Evolutionary conservation across 2,888 invertebrate genomes (phyloP).

Genomic region (Temnothorax unifasciatus): DNA sequence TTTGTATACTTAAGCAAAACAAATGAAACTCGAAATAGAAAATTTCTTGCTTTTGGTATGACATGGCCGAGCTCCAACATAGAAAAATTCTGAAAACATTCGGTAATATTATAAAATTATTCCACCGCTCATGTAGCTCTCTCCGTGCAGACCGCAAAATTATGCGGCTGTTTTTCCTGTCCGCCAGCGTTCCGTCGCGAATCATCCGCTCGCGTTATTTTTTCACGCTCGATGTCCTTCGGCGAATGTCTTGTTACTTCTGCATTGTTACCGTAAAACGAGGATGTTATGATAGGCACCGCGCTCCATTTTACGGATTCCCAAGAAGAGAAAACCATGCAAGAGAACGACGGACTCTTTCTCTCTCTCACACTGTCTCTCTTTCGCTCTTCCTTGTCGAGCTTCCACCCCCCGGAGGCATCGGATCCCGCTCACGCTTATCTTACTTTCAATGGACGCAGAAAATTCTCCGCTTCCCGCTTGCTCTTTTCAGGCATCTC

Average conservation of each 20-base stretch:
- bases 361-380: background rate
- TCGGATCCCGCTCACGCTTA: slow-evolving; percentile 73
- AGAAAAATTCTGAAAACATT: slow-evolving; percentile 36
- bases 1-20: background rate
- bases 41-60: background rate
- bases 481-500: slow-evolving; percentile 72
- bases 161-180: slow-evolving; percentile 53
- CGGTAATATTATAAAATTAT: slow-evolving; percentile 47
- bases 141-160: slow-evolving; percentile 26
- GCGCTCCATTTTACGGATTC: slow-evolving; percentile 67
- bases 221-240: slow-evolving; percentile 61
- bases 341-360: slow-evolving; percentile 11
- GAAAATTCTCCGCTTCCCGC: slow-evolving; percentile 64
- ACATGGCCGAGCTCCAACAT: background rate
- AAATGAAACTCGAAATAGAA: background rate
- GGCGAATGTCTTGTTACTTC: slow-evolving; percentile 69
- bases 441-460: slow-evolving; percentile 71
- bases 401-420: slow-evolving; percentile 39
- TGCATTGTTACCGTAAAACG: slow-evolving; percentile 70
- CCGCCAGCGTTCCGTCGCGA: slow-evolving; percentile 32
- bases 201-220: slow-evolving; percentile 49
- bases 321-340: slow-evolving; percentile 19
- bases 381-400: background rate
- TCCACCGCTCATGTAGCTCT: background rate
- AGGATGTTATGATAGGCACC: slow-evolving; percentile 73